phyloP scores from a whole-genome alignment of 2,797 vertebrate species.

The Labeo calbasu region DNA sequence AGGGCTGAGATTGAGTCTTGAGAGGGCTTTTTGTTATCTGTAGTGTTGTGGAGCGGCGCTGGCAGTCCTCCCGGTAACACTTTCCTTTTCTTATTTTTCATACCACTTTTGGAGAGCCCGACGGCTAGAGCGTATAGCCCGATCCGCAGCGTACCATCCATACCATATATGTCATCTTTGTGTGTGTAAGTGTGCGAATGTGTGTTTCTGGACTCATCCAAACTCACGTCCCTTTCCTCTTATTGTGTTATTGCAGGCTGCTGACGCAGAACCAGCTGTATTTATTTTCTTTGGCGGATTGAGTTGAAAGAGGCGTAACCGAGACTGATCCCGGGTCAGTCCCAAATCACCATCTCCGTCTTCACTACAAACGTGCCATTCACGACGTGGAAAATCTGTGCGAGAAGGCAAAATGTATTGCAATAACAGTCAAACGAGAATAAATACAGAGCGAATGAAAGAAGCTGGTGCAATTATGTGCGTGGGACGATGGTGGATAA shows the following conservation, averaged over 20 bases:
- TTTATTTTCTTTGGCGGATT: conserved; percentile 37
- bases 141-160: conserved; percentile 1
- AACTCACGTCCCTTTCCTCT: conserved; percentile 56
- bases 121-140: not conserved
- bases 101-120: conserved; percentile 15
- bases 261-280: conserved; percentile 39
- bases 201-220: not conserved
- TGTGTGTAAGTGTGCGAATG: not conserved
- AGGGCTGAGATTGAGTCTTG: conserved; percentile 51
- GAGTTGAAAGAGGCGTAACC: conserved; percentile 6
- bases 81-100: conserved; percentile 29
- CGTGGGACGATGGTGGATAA: conserved; percentile 22
- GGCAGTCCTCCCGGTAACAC: conserved; percentile 12
- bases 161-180: conserved; percentile 2
- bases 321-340: conserved; percentile 25
- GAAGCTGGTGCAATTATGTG: not conserved
- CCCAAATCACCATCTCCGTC: not conserved
- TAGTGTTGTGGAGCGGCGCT: conserved; percentile 21
- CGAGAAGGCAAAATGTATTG: not conserved
- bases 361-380: not conserved
- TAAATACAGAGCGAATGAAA: conserved; percentile 2
- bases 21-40: conserved; percentile 51
- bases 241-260: conserved; percentile 56
- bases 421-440: not conserved
- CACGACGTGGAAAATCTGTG: not conserved